Base-by-base conservation (phyloP, 53 echinoderm and acorn worm species). In the Arbacia lixula region DNA sequence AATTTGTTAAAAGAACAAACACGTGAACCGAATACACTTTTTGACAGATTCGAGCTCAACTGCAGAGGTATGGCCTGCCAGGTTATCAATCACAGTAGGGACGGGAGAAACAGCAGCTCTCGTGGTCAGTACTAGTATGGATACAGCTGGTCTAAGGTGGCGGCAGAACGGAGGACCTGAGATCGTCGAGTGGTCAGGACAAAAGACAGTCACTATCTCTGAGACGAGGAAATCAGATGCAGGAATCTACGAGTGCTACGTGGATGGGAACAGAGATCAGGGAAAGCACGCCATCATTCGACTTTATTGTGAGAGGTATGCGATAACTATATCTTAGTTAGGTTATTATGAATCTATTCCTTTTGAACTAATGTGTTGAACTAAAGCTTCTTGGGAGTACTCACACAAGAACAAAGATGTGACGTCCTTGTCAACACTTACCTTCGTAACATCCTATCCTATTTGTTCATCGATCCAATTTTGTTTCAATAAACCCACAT, bases 201-300 rank as follows among this genome's bases (percentile, higher is more conserved):
- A 4, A 36, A 56, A 40, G 19, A 34, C 21, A 14, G 66, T 85
- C 1, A 76, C 78, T 9, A 29, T 89, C 1, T 4, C 22, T 31
- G 64, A 89, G 28, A 71, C 85, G 25, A 85, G 85, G 77, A 55
- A 24, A 58, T 74, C 66, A 17, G 88, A 88, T 71, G 63, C 26
- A 24, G 88, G 88, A 11, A 60, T 88, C 6, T 88, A 83, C 37
- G 89, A 89, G 49, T 89, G 77, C 12, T 77, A 89, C 53, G 53
- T 76, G 34, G 68, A 68, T 17, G 66, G 51, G 11, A 66, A 77
- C 37, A 76, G 85, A 20, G 58, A 54, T 33, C 40, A 24, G 1
- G 89, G 85, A 41, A 30, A 36, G 31, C 89, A 85, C 40, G 89
- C 85, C 3, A 85, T 89, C 12, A 43, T 89, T 73, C 24, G 66